Conservation (phyloP, 2,888 invertebrate genomes). For the Slavum lentiscoides region DNA sequence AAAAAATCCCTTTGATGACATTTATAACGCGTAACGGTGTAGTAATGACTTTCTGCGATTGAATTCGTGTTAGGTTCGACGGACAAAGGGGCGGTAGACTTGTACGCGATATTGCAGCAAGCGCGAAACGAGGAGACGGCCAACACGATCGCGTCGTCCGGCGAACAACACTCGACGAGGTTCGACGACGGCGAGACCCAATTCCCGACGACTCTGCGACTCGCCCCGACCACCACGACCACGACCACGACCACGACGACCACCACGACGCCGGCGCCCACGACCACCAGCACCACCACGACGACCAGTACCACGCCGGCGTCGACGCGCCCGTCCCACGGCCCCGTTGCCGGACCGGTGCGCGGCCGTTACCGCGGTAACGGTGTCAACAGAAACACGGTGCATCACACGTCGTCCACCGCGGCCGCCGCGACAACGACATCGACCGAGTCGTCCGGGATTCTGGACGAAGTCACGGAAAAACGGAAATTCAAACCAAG, state of each 20-base stretch:
- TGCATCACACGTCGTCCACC: slow-evolving; percentile 58
- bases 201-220: slow-evolving; percentile 62
- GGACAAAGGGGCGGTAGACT: slow-evolving; percentile 81
- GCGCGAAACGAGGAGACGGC: slow-evolving; percentile 63
- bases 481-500: slow-evolving; percentile 57
- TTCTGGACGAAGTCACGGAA: slow-evolving; percentile 58
- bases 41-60: too few species aligned
- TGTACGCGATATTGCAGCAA: slow-evolving; percentile 76
- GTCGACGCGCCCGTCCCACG: slow-evolving; percentile 9
- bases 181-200: slow-evolving; percentile 64
- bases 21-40: too few species aligned
- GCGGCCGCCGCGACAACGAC: slow-evolving; percentile 58
- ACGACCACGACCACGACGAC: slow-evolving; percentile 55
- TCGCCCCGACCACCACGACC: slow-evolving; percentile 60
- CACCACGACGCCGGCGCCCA: slow-evolving; percentile 50
- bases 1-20: too few species aligned
- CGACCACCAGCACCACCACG: slow-evolving; percentile 46
- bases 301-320: slow-evolving; percentile 33
- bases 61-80: slow-evolving; percentile 55
- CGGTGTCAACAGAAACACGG: slow-evolving; percentile 54
- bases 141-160: slow-evolving; percentile 54
- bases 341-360: neutral
- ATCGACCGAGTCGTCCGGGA: slow-evolving; percentile 55
- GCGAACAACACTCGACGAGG: slow-evolving; percentile 59
- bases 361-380: slow-evolving; percentile 58